These are phyloP conservation scores for Eristalis tenax DNA, from an alignment of 2,888 invertebrate species.

Conservation along the genomic window DNA sequence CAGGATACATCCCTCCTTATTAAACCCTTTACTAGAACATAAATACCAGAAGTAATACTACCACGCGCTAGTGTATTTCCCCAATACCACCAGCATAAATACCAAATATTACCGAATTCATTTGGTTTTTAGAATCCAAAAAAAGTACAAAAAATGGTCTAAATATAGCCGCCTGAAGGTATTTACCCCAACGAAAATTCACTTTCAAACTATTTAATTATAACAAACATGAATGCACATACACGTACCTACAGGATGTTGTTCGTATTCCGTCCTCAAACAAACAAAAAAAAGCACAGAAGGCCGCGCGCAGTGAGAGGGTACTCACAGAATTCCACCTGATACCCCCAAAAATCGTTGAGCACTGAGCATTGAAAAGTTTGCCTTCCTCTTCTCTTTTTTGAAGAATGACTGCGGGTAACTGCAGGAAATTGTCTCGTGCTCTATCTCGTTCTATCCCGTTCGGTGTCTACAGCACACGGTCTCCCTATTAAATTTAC, in stretches of 20 bases:
- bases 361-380: constrained; percentile 58
- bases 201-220: constrained; percentile 61
- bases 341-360: constrained; percentile 47
- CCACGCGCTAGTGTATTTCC: background rate
- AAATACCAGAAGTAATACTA: background rate
- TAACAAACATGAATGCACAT: constrained; percentile 21
- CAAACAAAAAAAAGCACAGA: background rate
- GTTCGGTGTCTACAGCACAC: background rate
- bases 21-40: background rate
- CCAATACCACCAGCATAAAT: background rate
- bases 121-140: constrained; percentile 1
- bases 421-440: constrained; percentile 68
- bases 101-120: constrained; percentile 17
- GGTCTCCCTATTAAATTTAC: constrained; percentile 60
- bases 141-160: background rate
- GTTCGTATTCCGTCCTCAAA: constrained; percentile 1
- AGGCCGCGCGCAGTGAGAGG: background rate
- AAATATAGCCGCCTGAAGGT: constrained; percentile 26
- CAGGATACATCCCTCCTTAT: background rate
- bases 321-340: constrained; percentile 56
- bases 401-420: constrained; percentile 70
- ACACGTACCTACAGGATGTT: constrained; percentile 7
- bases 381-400: constrained; percentile 32
- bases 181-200: constrained; percentile 60
- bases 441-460: constrained; percentile 42